Percentiles rank a stretch among this genome's conserved stretches.
Evolutionary conservation across 2,797 vertebrate species (phyloP).

Genomic region (Tenualosa ilisha): DNA sequence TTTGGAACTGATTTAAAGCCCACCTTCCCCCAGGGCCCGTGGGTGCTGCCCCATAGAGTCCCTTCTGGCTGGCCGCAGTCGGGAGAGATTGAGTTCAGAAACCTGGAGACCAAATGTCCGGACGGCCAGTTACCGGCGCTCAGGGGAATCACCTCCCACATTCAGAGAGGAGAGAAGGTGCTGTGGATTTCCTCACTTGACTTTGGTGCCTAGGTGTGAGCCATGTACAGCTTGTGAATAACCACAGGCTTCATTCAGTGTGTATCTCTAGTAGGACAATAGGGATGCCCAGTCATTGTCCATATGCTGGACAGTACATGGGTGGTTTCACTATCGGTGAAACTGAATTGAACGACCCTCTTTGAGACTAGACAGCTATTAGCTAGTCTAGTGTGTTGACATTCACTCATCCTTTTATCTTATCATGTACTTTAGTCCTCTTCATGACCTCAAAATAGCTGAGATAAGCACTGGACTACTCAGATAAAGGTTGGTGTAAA

Average conservation of each 20-base stretch:
- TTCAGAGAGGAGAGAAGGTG: constrained; percentile 65
- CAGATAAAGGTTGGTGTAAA: too few relatives aligned
- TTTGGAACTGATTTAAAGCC: background rate
- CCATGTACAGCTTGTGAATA: background rate
- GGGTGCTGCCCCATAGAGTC: constrained; percentile 58
- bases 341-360: too few relatives aligned
- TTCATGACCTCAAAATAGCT: too few relatives aligned
- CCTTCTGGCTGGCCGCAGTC: constrained; percentile 60
- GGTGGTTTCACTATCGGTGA: too few relatives aligned
- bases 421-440: too few relatives aligned
- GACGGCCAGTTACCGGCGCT: constrained; percentile 58
- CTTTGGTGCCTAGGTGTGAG: background rate
- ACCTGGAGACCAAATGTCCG: constrained; percentile 59
- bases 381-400: too few relatives aligned
- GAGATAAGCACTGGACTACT: too few relatives aligned
- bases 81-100: constrained; percentile 64
- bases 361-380: too few relatives aligned
- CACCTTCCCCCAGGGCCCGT: constrained; percentile 52
- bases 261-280: background rate
- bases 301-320: too few relatives aligned
- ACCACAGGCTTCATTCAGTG: background rate
- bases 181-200: background rate
- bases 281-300: background rate
- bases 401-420: too few relatives aligned
- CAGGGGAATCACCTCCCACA: constrained; percentile 61